phyloP scores from a whole-genome alignment of 1,140 invertebrate species.

The Polypedilum vanderplanki region DNA sequence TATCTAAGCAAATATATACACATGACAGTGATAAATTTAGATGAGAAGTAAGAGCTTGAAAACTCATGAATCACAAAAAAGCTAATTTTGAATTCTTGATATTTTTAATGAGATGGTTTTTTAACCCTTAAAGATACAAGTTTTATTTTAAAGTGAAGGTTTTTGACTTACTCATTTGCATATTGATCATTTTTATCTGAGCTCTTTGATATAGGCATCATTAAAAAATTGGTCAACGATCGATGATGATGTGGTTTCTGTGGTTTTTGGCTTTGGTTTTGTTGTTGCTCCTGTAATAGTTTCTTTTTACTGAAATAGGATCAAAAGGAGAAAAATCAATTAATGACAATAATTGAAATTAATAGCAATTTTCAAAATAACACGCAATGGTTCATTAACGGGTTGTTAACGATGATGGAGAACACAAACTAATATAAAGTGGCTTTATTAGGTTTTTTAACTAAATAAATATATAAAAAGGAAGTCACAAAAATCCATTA shows the following conservation, averaged over 20 bases:
- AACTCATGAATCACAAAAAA: too few relatives aligned
- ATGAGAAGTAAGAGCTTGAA: too few relatives aligned
- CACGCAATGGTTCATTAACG: too few relatives aligned
- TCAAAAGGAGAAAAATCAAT: not conserved
- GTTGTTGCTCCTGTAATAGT: conserved; percentile 8
- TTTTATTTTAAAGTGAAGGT: too few relatives aligned
- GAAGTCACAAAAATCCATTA: not conserved
- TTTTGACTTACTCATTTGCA: not conserved
- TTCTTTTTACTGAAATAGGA: conserved; percentile 1
- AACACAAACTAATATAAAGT: too few relatives aligned
- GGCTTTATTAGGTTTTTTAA: not conserved
- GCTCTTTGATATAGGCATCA: not conserved
- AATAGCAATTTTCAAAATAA: not conserved
- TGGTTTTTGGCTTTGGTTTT: not conserved
- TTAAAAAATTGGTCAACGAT: not conserved
- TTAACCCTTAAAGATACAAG: too few relatives aligned
- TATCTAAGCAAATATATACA: too few relatives aligned
- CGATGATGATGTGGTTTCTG: conserved; percentile 2
- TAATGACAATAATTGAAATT: not conserved
- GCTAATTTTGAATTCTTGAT: too few relatives aligned
- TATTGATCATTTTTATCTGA: conserved; percentile 6
- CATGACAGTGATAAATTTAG: too few relatives aligned
- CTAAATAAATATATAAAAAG: not conserved
- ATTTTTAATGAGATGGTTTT: too few relatives aligned
- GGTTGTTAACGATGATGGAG: too few relatives aligned